phyloP scores from a whole-genome alignment of 2,888 invertebrate species.

The Nipponacmea schrenckii region DNA sequence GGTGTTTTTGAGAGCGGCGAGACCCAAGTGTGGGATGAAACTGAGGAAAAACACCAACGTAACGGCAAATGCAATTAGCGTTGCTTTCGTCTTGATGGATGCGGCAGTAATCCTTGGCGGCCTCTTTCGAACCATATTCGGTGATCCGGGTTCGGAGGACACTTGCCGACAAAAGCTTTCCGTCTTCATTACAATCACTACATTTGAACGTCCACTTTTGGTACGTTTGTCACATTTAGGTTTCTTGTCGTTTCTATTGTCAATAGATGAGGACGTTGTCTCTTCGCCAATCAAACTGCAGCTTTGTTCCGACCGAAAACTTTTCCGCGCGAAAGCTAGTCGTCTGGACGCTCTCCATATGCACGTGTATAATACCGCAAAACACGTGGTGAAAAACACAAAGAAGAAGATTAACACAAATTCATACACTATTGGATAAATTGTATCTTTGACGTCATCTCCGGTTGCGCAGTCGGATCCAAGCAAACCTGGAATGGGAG shows the following conservation, averaged over 20 bases:
- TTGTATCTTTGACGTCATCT: conserved; percentile 32
- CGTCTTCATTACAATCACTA: no score
- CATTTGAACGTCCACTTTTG: no score
- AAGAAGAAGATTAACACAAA: conserved; percentile 40
- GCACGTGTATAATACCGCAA: conserved; percentile 39
- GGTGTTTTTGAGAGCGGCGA: conserved; percentile 35
- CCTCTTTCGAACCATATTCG: no score
- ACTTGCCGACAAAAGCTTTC: background rate
- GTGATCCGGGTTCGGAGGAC: no score
- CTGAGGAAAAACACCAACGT: conserved; percentile 41
- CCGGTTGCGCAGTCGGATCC: conserved; percentile 51
- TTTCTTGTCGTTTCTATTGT: background rate
- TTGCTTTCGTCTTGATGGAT: conserved; percentile 22
- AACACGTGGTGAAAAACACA: conserved; percentile 28
- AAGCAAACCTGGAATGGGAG: conserved; percentile 32
- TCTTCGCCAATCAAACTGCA: background rate
- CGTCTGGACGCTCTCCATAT: conserved; percentile 35
- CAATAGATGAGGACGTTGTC: background rate
- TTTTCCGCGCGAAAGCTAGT: conserved; percentile 19
- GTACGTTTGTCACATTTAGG: background rate
- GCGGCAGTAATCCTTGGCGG: no score
- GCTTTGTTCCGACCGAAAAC: background rate
- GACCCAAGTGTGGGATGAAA: conserved; percentile 39
- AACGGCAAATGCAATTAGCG: conserved; percentile 37
- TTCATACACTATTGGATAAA: conserved; percentile 43